Percentiles rank a stretch among this genome's conserved stretches.
Conservation (phyloP, 1,140 invertebrate species). For the Conus betulinus region DNA sequence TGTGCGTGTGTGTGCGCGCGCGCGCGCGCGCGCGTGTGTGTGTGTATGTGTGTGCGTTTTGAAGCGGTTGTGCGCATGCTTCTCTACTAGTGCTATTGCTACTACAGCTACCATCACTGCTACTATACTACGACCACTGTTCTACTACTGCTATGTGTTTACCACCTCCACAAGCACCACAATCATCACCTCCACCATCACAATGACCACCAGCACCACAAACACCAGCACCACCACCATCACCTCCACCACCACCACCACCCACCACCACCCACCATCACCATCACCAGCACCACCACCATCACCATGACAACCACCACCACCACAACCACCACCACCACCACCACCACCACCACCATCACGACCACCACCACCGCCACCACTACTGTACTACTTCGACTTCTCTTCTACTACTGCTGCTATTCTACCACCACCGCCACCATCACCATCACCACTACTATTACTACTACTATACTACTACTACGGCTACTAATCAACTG, state of each 20-base stretch:
- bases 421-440: not conserved
- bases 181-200: too few relatives aligned
- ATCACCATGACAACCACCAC: not conserved
- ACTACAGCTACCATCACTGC: not conserved
- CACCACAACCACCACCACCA: not conserved
- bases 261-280: not conserved
- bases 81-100: too few relatives aligned
- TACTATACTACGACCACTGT: too few relatives aligned
- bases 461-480: not conserved
- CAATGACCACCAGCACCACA: not conserved
- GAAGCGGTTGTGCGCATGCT: too few relatives aligned
- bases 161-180: not conserved
- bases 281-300: constrained; percentile 1
- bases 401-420: too few relatives aligned
- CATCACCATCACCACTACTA: not conserved
- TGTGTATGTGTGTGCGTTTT: too few relatives aligned
- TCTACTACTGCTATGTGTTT: too few relatives aligned
- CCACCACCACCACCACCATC: not conserved
- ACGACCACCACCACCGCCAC: not conserved
- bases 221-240: not conserved
- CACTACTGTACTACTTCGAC: not conserved
- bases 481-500: too few relatives aligned
- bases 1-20: too few relatives aligned
- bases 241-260: not conserved
- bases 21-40: too few relatives aligned